Percentiles rank a stretch among this genome's conserved stretches.
phyloP scores from a whole-genome alignment of 2,113 vertebrate genomes.

The Lampris megalopsis region DNA sequence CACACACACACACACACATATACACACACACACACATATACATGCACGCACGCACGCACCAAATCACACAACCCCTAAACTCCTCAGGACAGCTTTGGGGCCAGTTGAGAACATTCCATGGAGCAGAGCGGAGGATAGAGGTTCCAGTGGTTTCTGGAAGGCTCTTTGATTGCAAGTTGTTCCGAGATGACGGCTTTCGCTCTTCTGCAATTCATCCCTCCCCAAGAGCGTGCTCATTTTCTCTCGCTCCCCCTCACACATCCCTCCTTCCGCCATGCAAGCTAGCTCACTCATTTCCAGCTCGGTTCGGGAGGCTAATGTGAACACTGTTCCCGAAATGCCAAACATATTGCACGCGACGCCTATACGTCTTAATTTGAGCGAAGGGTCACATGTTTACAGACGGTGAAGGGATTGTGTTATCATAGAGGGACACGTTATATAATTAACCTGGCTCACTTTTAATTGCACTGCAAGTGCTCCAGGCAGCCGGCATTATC shows the following conservation, averaged over 20 bases:
- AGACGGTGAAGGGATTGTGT: constrained; percentile 46
- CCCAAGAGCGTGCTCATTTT: constrained; percentile 10
- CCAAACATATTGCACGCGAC: constrained; percentile 60
- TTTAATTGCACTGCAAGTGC: constrained; percentile 18
- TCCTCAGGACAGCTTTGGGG: constrained; percentile 45
- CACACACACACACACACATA: constrained; percentile 16
- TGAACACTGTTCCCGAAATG: constrained; percentile 62
- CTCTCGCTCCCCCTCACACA: constrained; percentile 37
- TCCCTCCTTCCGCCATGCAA: background rate
- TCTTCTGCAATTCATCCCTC: constrained; percentile 53
- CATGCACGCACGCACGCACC: background rate
- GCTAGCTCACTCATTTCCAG: constrained; percentile 21
- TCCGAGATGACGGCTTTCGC: constrained; percentile 65
- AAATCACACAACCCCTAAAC: constrained; percentile 38
- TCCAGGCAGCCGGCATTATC: constrained; percentile 17
- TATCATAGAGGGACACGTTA: constrained; percentile 11
- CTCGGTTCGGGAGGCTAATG: constrained; percentile 49
- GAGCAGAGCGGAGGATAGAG: constrained; percentile 36
- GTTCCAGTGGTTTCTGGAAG: constrained; percentile 64
- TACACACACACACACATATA: background rate
- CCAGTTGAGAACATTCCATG: constrained; percentile 69
- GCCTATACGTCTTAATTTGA: constrained; percentile 64
- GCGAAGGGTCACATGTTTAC: constrained; percentile 65
- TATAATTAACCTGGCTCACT: constrained; percentile 39
- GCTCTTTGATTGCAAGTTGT: constrained; percentile 70